Evolutionary conservation across 2,113 vertebrate genomes (phyloP), one percentile per base, ranked within the genome.

Genomic region (Lamprotornis superbus): DNA sequence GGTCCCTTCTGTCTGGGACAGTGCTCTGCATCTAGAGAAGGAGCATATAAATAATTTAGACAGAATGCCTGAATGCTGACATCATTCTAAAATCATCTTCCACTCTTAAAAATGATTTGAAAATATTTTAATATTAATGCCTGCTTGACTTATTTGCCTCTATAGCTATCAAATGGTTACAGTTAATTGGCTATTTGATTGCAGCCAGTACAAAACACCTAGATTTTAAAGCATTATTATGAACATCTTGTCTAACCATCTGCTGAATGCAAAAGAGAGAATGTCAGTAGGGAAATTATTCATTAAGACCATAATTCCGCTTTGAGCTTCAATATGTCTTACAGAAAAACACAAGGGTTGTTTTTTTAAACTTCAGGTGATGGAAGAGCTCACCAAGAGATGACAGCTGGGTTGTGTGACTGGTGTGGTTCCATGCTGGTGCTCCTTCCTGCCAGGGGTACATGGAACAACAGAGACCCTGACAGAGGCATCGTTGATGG

Each of bases 221-320:
- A 68, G 56, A 81, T 68, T 95, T 94, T 78, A 83, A 94, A 44
- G 64, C 44, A 56, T 74, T 92, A 68, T 93, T 86, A 56, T 67
- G 75, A 94, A 83, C 85, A 94, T 89, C 64, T 94, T 93, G 67
- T 81, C 68, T 90, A 93, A 74, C 88, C 88, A 77, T 86, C 90
- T 96, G 87, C 85, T 93, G 88, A 93, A 95, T 81, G 63, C 70
- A 76, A 87, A 82, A 60, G 76, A 87, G 80, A 81, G 56, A 83
- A 90, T 78, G 68, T 92, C 83, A 86, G 85, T 24, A 77, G 71
- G 60, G 76, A 94, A 95, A 75, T 90, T 94, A 91, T 81, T 95
- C 68, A 57, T 83, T 91, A 88, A 93, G 60, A 30, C 71, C 2
- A 0, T 70, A 92, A 73, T 44, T 94, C 40, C 35, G 86, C 47